Conservation (phyloP, 2,113 vertebrate species). For the Leucoraja erinaceus region DNA sequence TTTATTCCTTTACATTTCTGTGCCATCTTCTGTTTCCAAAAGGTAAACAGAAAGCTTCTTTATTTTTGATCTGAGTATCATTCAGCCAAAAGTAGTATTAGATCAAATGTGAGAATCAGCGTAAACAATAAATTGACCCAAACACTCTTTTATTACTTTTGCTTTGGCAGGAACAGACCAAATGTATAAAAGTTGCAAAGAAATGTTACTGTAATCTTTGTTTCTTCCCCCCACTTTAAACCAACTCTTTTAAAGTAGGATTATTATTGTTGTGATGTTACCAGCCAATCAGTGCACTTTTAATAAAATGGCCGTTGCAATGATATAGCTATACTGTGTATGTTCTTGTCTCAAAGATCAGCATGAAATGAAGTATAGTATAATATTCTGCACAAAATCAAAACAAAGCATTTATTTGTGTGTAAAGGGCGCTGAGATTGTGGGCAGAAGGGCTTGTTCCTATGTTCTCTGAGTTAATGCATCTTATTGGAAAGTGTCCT, state of each 20-base stretch:
- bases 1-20: slow-evolving; percentile 22
- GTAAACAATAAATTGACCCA: neutral
- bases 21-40: neutral
- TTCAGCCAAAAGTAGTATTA: neutral
- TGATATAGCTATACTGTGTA: neutral
- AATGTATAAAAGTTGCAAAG: neutral
- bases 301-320: neutral
- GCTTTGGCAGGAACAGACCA: neutral
- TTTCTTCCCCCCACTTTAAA: neutral
- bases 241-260: neutral
- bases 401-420: too few species aligned
- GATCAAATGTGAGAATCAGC: neutral
- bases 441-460: too few species aligned
- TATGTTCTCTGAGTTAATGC: too few species aligned
- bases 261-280: neutral
- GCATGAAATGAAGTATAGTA: too few species aligned
- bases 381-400: too few species aligned
- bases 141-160: neutral
- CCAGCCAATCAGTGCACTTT: neutral
- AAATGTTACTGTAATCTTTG: neutral
- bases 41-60: neutral
- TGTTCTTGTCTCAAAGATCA: too few species aligned
- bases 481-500: too few species aligned
- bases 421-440: too few species aligned
- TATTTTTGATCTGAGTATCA: neutral